Conservation (phyloP, 2,113 vertebrate genomes). For the Polyodon spathula region DNA sequence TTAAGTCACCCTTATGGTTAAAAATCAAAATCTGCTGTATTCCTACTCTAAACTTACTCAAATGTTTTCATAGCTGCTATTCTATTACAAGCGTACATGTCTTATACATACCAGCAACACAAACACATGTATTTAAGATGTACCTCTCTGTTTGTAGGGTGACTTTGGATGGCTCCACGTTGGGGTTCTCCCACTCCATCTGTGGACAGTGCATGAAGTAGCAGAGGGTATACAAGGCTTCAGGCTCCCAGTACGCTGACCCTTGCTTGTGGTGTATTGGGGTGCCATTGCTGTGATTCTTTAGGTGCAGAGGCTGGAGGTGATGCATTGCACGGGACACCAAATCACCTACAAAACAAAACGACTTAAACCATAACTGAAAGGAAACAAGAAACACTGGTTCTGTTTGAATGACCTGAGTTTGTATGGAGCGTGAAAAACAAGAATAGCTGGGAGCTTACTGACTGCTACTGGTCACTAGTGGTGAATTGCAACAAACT, state of each 20-base stretch:
- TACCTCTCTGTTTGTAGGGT: slow-evolving; percentile 91
- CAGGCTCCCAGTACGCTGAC: slow-evolving; percentile 82
- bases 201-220: slow-evolving; percentile 99
- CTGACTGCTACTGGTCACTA: no score
- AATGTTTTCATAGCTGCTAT: no score
- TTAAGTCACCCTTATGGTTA: no score
- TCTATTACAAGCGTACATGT: no score
- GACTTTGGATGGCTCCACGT: slow-evolving; percentile 89
- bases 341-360: slow-evolving; percentile 73
- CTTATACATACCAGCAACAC: no score
- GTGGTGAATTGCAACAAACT: no score
- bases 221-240: slow-evolving; percentile 92
- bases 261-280: slow-evolving; percentile 79
- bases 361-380: neutral
- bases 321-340: slow-evolving; percentile 93
- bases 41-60: no score
- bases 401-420: no score
- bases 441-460: no score
- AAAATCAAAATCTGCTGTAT: no score
- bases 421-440: no score
- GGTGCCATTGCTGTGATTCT: slow-evolving; percentile 77
- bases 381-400: neutral
- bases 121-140: neutral
- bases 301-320: slow-evolving; percentile 82
- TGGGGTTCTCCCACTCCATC: slow-evolving; percentile 97